Evolutionary conservation across 2,113 vertebrate genomes (phyloP).

Genomic region (Ramphastos sulfuratus): DNA sequence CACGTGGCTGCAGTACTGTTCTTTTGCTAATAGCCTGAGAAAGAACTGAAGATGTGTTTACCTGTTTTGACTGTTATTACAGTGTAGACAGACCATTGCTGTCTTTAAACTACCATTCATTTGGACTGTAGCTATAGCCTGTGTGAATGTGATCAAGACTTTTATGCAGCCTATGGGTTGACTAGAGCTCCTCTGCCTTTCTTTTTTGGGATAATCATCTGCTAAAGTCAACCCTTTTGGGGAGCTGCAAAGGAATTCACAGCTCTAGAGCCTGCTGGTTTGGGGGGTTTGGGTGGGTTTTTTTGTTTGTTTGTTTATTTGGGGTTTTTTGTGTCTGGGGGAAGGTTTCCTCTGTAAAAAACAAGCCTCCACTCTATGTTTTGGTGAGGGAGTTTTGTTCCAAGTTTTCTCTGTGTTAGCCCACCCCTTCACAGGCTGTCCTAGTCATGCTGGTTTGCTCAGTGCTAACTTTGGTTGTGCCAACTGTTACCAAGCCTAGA

Average conservation of each 20-base stretch:
- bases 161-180: neutral
- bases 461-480: neutral
- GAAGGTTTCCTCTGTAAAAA: neutral
- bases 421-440: neutral
- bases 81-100: neutral
- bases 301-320: neutral
- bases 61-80: neutral
- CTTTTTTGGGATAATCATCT: neutral
- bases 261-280: neutral
- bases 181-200: neutral
- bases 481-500: neutral
- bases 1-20: neutral
- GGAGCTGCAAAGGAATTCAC: neutral
- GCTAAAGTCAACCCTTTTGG: neutral
- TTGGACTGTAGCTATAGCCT: neutral
- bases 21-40: neutral
- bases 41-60: neutral
- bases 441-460: neutral
- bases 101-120: neutral
- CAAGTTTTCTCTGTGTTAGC: neutral
- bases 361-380: neutral
- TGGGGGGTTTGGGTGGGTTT: neutral
- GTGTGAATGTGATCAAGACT: neutral
- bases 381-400: neutral
- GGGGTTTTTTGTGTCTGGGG: neutral